phyloP scores from a whole-genome alignment of 2,888 invertebrate species.

The Aphrophora alni region DNA sequence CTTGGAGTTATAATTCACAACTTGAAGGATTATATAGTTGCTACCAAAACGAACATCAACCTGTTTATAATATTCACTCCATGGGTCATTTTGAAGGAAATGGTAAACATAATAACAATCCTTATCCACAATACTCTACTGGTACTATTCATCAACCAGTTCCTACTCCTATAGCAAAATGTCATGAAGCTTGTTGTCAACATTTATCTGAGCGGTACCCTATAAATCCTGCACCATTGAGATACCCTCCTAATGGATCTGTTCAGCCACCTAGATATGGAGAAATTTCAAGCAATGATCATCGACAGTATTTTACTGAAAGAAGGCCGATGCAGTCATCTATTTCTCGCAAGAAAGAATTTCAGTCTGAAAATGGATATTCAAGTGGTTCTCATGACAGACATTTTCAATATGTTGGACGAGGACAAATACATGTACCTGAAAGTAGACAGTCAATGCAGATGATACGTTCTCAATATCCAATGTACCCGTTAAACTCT shows the following conservation, averaged over 20 bases:
- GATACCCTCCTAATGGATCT: constrained; percentile 17
- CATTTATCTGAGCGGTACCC: constrained; percentile 30
- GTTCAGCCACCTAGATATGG: constrained; percentile 22
- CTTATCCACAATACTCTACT: constrained; percentile 28
- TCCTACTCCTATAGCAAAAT: constrained; percentile 28
- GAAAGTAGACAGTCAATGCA: constrained; percentile 31
- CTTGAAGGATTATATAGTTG: constrained; percentile 32
- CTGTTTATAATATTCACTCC: constrained; percentile 12
- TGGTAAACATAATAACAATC: constrained; percentile 27
- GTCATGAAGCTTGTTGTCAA: constrained; percentile 32
- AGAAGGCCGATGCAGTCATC: constrained; percentile 20
- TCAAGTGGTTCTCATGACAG: constrained; percentile 11
- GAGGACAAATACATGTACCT: constrained; percentile 24
- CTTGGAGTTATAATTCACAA: constrained; percentile 30
- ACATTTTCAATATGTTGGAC: constrained; percentile 24
- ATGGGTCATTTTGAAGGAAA: constrained; percentile 30
- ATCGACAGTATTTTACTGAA: constrained; percentile 31
- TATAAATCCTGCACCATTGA: constrained; percentile 30
- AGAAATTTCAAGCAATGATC: constrained; percentile 9
- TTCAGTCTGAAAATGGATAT: constrained; percentile 16
- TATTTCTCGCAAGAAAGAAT: constrained; percentile 27
- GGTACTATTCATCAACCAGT: constrained; percentile 29
- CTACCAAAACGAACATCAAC: constrained; percentile 18
- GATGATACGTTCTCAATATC: constrained; percentile 33
- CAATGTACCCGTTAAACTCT: constrained; percentile 21